A percentile compares a stretch with the other conserved stretches of the same genome.
These are phyloP conservation scores for Drosophila paramelanica DNA, from an alignment of 2,888 invertebrate genomes.

Conservation along the genomic window DNA sequence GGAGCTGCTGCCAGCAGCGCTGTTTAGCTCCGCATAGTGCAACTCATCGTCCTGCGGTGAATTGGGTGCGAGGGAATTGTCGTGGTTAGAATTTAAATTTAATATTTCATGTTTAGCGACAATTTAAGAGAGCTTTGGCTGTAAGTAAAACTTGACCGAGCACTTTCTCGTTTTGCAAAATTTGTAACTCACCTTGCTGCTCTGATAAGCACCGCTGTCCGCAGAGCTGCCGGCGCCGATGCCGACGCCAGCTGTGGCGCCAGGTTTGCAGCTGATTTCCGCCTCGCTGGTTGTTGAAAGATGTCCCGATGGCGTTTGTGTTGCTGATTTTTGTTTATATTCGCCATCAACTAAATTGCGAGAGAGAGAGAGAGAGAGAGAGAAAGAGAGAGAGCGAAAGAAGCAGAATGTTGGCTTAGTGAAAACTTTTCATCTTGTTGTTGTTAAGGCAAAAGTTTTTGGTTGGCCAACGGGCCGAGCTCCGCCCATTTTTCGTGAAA, in stretches of 20 bases:
- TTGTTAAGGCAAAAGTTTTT: conserved; percentile 67
- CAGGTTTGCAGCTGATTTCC: conserved; percentile 84
- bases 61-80: neutral
- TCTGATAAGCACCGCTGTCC: conserved; percentile 80
- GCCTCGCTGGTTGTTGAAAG: conserved; percentile 85
- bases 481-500: conserved; percentile 19
- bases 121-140: neutral
- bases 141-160: no score
- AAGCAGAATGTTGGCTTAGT: conserved; percentile 57
- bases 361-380: conserved; percentile 11
- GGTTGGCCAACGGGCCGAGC: conserved; percentile 29
- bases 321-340: conserved; percentile 90
- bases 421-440: conserved; percentile 57
- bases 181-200: conserved; percentile 79
- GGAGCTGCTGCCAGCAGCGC: conserved; percentile 54
- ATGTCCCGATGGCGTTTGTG: conserved; percentile 88
- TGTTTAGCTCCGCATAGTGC: conserved; percentile 84
- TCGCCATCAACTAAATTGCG: conserved; percentile 87
- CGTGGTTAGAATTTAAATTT: neutral
- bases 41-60: conserved; percentile 82
- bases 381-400: neutral
- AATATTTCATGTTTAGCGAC: neutral
- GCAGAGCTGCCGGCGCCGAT: conserved; percentile 60
- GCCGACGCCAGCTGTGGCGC: conserved; percentile 77
- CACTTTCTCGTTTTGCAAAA: neutral